Conservation (phyloP, 2,888 invertebrate species). For the Falcaria lacertinaria region DNA sequence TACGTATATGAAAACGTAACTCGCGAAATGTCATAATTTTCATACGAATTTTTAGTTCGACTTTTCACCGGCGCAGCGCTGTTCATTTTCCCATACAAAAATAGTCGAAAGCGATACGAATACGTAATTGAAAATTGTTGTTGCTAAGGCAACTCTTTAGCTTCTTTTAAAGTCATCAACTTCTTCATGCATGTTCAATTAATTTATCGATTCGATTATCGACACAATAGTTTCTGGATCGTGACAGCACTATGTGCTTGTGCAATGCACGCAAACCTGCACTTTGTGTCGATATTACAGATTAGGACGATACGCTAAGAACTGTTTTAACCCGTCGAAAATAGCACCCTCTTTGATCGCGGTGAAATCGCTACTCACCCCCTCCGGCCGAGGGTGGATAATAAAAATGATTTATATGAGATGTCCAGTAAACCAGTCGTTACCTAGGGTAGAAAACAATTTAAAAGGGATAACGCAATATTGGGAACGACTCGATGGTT, state of each 20-base stretch:
- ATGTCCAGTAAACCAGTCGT: constrained; percentile 63
- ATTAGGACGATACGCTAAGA: constrained; percentile 43
- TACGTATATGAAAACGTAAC: too few species aligned
- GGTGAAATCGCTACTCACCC: constrained; percentile 55
- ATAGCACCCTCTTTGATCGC: constrained; percentile 37
- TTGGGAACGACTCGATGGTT: background rate
- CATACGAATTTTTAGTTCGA: too few species aligned
- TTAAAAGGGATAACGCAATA: constrained; percentile 42
- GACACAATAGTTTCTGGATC: constrained; percentile 3
- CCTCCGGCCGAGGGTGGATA: constrained; percentile 47
- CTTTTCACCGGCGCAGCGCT: too few species aligned
- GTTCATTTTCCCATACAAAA: too few species aligned
- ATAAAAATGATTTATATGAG: constrained; percentile 76
- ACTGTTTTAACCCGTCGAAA: constrained; percentile 61
- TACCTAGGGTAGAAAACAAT: constrained; percentile 72
- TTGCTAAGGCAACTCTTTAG: too few species aligned
- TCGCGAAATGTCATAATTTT: too few species aligned
- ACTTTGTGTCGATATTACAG: constrained; percentile 52
- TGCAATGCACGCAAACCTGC: constrained; percentile 55
- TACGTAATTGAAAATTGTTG: too few species aligned
- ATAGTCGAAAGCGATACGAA: too few species aligned
- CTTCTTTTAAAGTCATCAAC: too few species aligned
- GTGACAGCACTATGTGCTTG: constrained; percentile 23
- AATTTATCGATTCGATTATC: constrained; percentile 7
- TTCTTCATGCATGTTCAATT: too few species aligned